phyloP scores from a whole-genome alignment of 2,113 vertebrate genomes.

The Formicarius rufipectus region DNA sequence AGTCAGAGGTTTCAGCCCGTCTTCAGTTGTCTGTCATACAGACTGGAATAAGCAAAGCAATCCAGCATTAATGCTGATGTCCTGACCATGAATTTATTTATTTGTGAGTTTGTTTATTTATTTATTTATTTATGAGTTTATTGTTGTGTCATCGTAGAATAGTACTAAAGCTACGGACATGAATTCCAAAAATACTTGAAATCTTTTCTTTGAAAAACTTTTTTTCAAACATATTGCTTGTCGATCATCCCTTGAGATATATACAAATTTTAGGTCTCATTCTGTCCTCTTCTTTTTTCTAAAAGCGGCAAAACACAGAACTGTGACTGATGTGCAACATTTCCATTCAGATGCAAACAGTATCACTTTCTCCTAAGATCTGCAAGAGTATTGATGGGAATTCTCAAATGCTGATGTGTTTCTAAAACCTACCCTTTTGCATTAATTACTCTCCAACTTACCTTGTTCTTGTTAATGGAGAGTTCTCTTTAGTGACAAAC shows the following conservation, averaged over 20 bases:
- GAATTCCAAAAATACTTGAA: neutral
- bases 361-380: neutral
- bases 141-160: neutral
- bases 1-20: neutral
- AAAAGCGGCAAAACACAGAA: neutral
- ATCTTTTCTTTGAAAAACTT: neutral
- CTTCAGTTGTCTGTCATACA: neutral
- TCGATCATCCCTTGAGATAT: fast-evolving
- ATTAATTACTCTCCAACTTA: neutral
- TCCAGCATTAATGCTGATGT: fast-evolving
- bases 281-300: neutral
- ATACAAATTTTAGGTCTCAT: neutral
- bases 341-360: neutral
- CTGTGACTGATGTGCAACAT: neutral
- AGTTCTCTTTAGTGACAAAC: neutral
- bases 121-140: neutral
- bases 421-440: neutral
- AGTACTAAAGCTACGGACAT: neutral
- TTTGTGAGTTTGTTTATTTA: no score
- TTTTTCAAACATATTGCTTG: neutral
- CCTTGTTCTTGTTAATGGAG: neutral
- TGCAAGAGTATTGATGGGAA: neutral
- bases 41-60: neutral
- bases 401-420: neutral
- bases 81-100: neutral